These are phyloP conservation scores for Nicator chloris DNA, from an alignment of 2,113 vertebrate genomes.

Conservation along the genomic window DNA sequence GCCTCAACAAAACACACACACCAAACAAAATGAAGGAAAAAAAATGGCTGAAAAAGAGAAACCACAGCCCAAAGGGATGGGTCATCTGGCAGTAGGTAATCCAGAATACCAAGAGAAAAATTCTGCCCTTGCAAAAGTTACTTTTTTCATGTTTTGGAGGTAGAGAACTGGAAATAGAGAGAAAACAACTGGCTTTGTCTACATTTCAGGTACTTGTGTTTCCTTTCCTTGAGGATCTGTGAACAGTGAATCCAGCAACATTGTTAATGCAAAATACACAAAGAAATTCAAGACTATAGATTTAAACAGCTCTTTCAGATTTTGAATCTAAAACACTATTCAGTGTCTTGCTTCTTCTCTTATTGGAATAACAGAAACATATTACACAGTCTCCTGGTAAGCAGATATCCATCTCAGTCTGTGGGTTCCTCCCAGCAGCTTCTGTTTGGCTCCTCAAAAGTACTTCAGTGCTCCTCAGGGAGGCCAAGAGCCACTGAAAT, in stretches of 20 bases:
- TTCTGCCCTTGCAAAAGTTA: neutral
- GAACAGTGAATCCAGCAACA: neutral
- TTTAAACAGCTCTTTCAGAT: neutral
- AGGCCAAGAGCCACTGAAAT: neutral
- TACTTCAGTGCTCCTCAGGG: neutral
- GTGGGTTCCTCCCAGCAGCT: neutral
- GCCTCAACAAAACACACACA: rapidly evolving
- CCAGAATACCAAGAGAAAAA: neutral
- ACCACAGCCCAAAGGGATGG: neutral
- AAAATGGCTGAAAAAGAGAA: neutral
- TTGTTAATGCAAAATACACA: neutral
- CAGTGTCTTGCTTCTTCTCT: neutral
- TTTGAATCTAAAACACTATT: neutral
- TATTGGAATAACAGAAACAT: neutral
- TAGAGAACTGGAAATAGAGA: neutral
- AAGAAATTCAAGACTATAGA: neutral
- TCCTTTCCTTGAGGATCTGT: neutral
- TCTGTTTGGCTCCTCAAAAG: neutral
- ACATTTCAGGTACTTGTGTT: neutral
- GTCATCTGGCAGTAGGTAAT: neutral
- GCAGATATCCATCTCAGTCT: neutral
- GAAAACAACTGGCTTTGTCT: neutral
- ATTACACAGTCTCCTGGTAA: neutral
- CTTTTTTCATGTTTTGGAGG: neutral
- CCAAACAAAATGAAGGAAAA: neutral